Base-by-base conservation (phyloP, 2,113 vertebrate genomes). In the Penelope pileata region DNA sequence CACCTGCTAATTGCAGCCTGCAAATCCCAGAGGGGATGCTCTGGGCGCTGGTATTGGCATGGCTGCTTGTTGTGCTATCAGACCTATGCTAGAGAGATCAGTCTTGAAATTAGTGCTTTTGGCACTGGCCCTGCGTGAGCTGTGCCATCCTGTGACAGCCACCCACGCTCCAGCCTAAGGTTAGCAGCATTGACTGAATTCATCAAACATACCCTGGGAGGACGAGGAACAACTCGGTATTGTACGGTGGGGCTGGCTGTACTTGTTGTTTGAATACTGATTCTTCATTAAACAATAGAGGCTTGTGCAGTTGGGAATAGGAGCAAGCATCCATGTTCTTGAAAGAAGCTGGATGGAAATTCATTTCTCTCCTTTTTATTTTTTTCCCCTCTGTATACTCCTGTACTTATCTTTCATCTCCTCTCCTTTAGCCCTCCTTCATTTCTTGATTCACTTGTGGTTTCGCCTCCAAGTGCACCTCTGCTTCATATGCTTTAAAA, bases 1-100 rank as follows among this genome's bases (percentile, higher is more conserved):
- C 83, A 91, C 79, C 93, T 93, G 54, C 59, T 94, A 91, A 93
- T 70, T 58, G 73, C 83, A 91, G 83, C 91, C 69, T 91, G 54
- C 63, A 80, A 26, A 91, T 95, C 94, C 73, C 76, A 38, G 42
- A 63, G 64, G 72, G 24, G 26, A 30, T 83, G 68, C 48, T 90
- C 42, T 36, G 29, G 63, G 45, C 2, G 7, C 62, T 69, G 68
- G 18, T 66, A 51, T 72, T 76, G 68, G 56, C 43, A 68, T 26
- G 67, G 80, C 53, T 83, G 64, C 75, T 74, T 50, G 40, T 58
- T 90, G 27, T 70, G 78, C 56, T 70, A 9, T 76, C 74, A 58
- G 73, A 70, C 83, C 78, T 48, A 58, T 48, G 53, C 79, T 79
- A 51, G 36, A 82, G 43, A 68, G 66, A 58, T 91, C 82, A 74